Conservation (phyloP, 2,797 vertebrate species). For the Microctenopoma steveboyesi region DNA sequence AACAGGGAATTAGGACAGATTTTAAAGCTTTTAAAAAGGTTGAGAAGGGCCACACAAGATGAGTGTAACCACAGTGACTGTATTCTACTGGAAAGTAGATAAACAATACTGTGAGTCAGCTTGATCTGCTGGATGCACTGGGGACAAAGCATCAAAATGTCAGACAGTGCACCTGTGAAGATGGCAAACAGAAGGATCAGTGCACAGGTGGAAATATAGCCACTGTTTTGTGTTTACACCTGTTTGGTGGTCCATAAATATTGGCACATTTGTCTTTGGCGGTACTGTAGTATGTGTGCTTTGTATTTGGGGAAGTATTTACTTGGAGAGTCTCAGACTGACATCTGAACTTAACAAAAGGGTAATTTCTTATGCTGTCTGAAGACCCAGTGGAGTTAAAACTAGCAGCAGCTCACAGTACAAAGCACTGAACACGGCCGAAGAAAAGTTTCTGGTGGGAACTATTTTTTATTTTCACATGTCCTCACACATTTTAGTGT, state of each 20-base stretch:
- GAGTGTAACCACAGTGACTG: conserved; percentile 1
- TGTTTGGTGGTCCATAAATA: conserved; percentile 7
- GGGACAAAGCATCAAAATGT: conserved; percentile 52
- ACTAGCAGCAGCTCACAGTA: neutral
- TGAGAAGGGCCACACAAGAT: neutral
- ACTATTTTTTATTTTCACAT: neutral
- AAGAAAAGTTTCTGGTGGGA: neutral
- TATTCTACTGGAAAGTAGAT: conserved; percentile 2
- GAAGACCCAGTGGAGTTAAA: conserved; percentile 3
- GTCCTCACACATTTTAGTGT: neutral
- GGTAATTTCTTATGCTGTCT: neutral
- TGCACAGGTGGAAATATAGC: conserved; percentile 29
- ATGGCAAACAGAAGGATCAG: conserved; percentile 43
- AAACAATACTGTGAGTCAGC: conserved; percentile 25
- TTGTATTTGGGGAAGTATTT: conserved; percentile 8
- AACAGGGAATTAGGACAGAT: neutral
- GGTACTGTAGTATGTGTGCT: neutral
- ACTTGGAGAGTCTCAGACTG: conserved; percentile 10
- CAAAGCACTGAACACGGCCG: conserved; percentile 7
- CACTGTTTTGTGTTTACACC: conserved; percentile 13
- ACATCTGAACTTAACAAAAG: conserved; percentile 10
- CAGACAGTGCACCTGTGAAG: conserved; percentile 47
- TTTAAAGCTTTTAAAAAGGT: neutral
- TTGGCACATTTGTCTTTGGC: neutral
- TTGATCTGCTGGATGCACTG: conserved; percentile 14